Base-by-base conservation (phyloP, 2,888 invertebrate species). In the Parthenolecanium corni region DNA sequence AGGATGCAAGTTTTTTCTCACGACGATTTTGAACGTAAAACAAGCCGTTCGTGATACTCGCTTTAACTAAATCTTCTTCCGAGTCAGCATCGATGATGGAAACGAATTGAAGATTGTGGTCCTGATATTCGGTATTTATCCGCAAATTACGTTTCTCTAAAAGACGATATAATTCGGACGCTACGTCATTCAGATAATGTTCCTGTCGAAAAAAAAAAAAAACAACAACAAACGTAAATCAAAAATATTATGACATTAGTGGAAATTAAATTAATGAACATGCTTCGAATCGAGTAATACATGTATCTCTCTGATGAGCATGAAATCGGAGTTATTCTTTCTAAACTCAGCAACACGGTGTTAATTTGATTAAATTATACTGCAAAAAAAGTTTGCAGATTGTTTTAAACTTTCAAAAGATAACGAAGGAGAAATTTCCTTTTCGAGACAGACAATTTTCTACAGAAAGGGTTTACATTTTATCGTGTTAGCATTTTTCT, bases 21-120 rank as follows among this genome's bases (percentile, higher is more conserved):
- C 86, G 84, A 67, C 85, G 77, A 65, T 80, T 78, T 64, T 94
- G 93, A 68, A 87, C 84, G 66, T 94, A 75, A 47, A 93, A 80
- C 64, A 86, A 79, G 1, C 97, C 97, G 68, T 94, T 91, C 65
- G 82, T 80, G 64, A 97, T 82, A 66, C 98, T 79, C 68, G 80
- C 82, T 76, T 89, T 85, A 52, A 81, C 82, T 66, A 89, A 75
- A 71, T 89, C 88, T 38, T 81, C 80, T 66, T 83, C 80, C 67
- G 78, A 80, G 70, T 78, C 78, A 64, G 80, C 78, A 68, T 82
- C 75, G 65, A 79, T 77, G 66, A 80, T 76, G 51, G 75, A 74
- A 16, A 75, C 77, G 65, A 69, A 69, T 46, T 68, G 67, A 20
- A 72, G 4, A 21, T 69, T 71, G 67, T 77, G 79, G 18, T 76